Base-by-base conservation (phyloP, 2,888 invertebrate species). In the Standfussiana lucernea region DNA sequence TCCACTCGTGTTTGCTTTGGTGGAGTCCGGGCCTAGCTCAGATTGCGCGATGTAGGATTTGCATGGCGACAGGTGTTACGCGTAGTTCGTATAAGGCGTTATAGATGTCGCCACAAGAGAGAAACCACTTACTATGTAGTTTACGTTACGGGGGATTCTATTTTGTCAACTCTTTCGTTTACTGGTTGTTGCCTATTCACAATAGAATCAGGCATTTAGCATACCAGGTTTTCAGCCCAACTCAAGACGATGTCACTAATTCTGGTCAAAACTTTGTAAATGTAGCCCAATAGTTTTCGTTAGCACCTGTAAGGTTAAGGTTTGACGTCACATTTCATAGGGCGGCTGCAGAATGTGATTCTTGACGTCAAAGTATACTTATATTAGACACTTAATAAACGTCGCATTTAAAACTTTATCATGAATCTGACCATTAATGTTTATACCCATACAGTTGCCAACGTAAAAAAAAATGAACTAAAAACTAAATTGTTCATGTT, bases 401-500 rank as follows among this genome's bases (percentile, higher is more conserved):
- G 6, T 56, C 2, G 15, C 28, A 56, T 28, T 28, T 1, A 56
- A 59, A 59, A n/a, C 28, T 56, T 0, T 59, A 10, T 59, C 3
- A 18, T 32, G 10, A 32, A 10, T 28, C 18, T 18, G 15, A 56
- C 15, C 28, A 59, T 10, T 32, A 59, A 59, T 21, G 32, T 32
- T 32, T 59, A 59, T 11, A 75, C 68, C 6, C 69, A 70, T 71
- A 83, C 66, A 86, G 75, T 86, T 83, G 86, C 82, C 88, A 85
- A 73, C 75, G n/a, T 66, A 45, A 79, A 83, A 76, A 82, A 77
- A 83, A 82, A 28, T 64, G 5, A 72, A 82, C 87, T 86, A 85
- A 85, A 56, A 85, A 86, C 79, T 84, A 84, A 88, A 89, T 90
- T 91, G 90, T 90, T 90, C 89, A 90, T 91, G 86, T 80, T 88